A percentile compares a stretch with the other conserved stretches of the same genome.
Evolutionary conservation across 92 coral and sea anemone genomes (phyloP).

Genomic region (Bergia sp.): DNA sequence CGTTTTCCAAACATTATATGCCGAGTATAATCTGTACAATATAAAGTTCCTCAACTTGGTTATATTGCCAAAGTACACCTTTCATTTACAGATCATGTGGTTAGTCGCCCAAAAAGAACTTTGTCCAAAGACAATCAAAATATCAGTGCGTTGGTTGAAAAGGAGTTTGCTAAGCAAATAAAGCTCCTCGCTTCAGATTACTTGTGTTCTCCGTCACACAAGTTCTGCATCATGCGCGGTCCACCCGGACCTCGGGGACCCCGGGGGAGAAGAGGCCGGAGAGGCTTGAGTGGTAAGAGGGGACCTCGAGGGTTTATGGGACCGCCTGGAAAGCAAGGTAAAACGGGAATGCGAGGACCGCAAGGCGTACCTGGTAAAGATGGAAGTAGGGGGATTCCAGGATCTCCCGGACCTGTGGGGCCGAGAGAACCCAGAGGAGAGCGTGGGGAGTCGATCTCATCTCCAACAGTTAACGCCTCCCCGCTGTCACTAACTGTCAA

Average conservation of each 20-base stretch:
- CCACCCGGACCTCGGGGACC: constrained; percentile 34
- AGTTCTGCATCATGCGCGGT: constrained; percentile 35
- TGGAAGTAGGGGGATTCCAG: constrained; percentile 1
- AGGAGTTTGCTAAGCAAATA: constrained; percentile 8
- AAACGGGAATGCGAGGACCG: constrained; percentile 12
- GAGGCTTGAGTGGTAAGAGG: neutral
- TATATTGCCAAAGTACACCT: neutral
- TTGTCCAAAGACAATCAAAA: neutral
- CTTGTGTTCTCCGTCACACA: constrained; percentile 1
- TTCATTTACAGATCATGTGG: neutral
- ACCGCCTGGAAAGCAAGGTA: neutral
- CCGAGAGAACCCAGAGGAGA: constrained; percentile 23
- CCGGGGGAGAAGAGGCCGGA: constrained; percentile 20
- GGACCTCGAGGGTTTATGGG: constrained; percentile 21
- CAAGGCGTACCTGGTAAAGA: neutral
- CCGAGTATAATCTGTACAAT: no score
- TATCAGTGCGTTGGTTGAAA: constrained; percentile 16
- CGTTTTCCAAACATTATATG: no score
- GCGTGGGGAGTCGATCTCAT: constrained; percentile 26
- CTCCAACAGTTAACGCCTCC: constrained; percentile 11
- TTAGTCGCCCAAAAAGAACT: constrained; percentile 7
- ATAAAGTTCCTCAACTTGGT: no score
- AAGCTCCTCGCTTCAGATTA: constrained; percentile 5
- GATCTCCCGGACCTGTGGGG: constrained; percentile 1
- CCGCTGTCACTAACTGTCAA: constrained; percentile 7